Conservation (phyloP, 1,140 invertebrate species). For the Calliopsis andreniformis region DNA sequence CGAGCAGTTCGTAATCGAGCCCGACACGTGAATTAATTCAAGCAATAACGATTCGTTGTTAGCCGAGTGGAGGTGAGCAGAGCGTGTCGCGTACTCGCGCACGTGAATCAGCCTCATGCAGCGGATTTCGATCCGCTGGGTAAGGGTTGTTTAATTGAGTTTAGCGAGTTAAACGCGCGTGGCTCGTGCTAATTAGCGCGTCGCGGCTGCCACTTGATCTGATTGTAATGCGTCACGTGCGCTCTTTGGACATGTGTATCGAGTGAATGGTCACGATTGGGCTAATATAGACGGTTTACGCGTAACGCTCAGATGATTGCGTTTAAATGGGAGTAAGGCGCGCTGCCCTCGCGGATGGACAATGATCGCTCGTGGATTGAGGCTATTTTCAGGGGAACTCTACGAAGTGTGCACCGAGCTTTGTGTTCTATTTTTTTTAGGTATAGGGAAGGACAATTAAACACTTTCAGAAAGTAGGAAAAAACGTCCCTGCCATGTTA, state of each 20-base stretch:
- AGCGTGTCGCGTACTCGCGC: background rate
- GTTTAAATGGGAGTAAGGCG: background rate
- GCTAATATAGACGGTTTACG: slow-evolving; percentile 16
- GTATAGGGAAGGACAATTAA: no score
- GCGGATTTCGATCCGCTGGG: background rate
- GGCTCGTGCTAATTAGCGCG: slow-evolving; percentile 21
- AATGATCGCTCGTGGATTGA: no score
- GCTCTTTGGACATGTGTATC: background rate
- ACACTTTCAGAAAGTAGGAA: no score
- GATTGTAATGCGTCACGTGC: slow-evolving; percentile 23
- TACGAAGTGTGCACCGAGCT: no score
- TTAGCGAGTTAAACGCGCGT: slow-evolving; percentile 2
- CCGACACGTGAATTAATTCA: background rate
- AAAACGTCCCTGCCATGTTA: no score
- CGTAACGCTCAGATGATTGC: slow-evolving; percentile 5
- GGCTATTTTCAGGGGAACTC: no score
- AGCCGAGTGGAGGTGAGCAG: no score
- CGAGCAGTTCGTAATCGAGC: slow-evolving; percentile 7
- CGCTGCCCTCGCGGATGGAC: no score
- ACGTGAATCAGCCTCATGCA: background rate
- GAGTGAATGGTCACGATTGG: slow-evolving; percentile 17
- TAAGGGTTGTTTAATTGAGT: slow-evolving; percentile 20
- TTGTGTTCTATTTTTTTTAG: no score
- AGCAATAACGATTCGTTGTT: background rate
- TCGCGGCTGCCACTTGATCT: slow-evolving; percentile 4